Percentiles rank a stretch among this genome's conserved stretches.
Conservation (phyloP, 1,140 invertebrate genomes). For the Drosophila azteca region DNA sequence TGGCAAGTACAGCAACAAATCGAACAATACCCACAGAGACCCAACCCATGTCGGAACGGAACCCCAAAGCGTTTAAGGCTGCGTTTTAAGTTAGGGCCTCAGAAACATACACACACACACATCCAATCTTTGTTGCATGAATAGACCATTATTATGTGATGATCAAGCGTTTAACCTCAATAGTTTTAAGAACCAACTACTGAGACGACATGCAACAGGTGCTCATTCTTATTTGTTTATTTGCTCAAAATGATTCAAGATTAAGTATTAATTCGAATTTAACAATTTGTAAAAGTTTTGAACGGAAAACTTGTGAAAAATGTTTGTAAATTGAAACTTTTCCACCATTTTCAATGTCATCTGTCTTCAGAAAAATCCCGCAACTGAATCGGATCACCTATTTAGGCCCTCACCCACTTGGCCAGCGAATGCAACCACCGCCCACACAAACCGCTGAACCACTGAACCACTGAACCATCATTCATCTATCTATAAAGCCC, state of each 20-base stretch:
- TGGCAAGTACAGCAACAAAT: constrained; percentile 3
- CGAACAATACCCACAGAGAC: constrained; percentile 38
- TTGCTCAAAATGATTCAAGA: background rate
- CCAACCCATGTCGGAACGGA: constrained; percentile 1
- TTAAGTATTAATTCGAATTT: no score
- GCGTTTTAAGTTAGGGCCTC: constrained; percentile 1
- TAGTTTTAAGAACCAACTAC: constrained; percentile 6
- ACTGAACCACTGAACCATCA: constrained; percentile 21
- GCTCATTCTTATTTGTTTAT: constrained; percentile 25
- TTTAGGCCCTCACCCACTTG: no score
- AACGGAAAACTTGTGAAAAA: no score
- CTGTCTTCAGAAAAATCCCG: no score
- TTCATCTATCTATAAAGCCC: constrained; percentile 19
- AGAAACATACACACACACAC: no score
- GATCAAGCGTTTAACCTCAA: constrained; percentile 37
- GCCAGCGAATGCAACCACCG: background rate
- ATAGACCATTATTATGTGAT: background rate
- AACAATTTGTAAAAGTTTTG: no score
- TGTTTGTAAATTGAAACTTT: no score
- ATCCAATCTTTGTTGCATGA: background rate
- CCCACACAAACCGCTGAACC: background rate
- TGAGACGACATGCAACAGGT: constrained; percentile 38
- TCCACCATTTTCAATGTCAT: no score
- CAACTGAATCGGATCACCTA: no score
- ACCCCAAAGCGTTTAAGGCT: background rate